A percentile compares a stretch with the other conserved stretches of the same genome.
Conservation (phyloP, 2,113 vertebrate species). For the Erinaceus europaeus region DNA sequence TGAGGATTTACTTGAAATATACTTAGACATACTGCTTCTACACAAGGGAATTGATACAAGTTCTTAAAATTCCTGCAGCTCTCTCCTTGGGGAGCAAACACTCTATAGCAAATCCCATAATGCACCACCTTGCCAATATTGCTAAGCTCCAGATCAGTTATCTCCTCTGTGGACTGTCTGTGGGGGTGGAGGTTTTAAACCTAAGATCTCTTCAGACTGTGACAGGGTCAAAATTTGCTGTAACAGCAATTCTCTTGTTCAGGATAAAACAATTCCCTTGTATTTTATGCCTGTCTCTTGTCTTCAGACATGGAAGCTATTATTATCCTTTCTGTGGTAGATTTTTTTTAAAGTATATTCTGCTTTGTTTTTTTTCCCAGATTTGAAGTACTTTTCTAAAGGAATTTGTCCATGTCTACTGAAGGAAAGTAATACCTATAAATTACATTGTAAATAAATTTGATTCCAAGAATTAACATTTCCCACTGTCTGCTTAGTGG, state of each 20-base stretch:
- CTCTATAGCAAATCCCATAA: slow-evolving; percentile 67
- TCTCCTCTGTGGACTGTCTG: slow-evolving; percentile 53
- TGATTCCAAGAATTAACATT: slow-evolving; percentile 31
- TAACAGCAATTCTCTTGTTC: slow-evolving; percentile 71
- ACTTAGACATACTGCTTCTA: slow-evolving; percentile 68
- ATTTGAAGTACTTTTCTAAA: slow-evolving; percentile 59
- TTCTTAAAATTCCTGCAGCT: slow-evolving; percentile 66
- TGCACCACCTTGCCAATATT: slow-evolving; percentile 48
- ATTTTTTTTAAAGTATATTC: slow-evolving; percentile 52
- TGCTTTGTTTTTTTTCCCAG: slow-evolving; percentile 40
- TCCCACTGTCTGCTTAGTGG: not conserved
- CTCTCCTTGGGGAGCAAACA: slow-evolving; percentile 61
- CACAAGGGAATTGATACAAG: slow-evolving; percentile 61
- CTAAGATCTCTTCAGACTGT: slow-evolving; percentile 37
- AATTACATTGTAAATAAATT: slow-evolving; percentile 33
- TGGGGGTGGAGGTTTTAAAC: slow-evolving; percentile 50
- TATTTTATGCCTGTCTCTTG: slow-evolving; percentile 62
- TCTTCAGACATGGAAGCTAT: slow-evolving; percentile 62
- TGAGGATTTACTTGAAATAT: slow-evolving; percentile 77
- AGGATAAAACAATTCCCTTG: slow-evolving; percentile 57
- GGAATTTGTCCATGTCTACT: slow-evolving; percentile 3
- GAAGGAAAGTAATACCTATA: slow-evolving; percentile 46
- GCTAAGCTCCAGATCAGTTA: slow-evolving; percentile 62
- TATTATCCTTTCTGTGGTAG: slow-evolving; percentile 66
- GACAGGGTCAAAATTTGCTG: slow-evolving; percentile 65